Conservation (phyloP, 2,113 vertebrate species). For the Tenebrosternarchus preto region DNA sequence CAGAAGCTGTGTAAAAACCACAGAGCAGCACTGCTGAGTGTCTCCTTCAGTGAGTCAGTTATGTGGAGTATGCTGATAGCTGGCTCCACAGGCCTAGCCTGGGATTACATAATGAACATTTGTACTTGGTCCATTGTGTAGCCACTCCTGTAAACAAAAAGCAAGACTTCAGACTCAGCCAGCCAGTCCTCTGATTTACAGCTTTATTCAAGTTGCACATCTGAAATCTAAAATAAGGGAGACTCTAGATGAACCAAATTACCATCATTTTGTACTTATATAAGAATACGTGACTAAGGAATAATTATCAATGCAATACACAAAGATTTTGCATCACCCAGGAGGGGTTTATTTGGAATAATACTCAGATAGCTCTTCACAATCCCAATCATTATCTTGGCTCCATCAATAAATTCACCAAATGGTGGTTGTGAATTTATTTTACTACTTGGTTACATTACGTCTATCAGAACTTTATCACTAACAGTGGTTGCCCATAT, state of each 20-base stretch:
- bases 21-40: not conserved
- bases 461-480: no score
- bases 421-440: no score
- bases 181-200: not conserved
- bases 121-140: not conserved
- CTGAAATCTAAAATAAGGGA: not conserved
- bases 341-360: no score
- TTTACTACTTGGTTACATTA: no score
- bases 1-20: not conserved
- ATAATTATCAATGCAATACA: no score
- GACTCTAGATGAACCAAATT: not conserved
- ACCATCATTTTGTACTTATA: no score
- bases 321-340: no score
- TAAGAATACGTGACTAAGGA: no score
- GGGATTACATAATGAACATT: not conserved
- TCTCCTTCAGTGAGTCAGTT: not conserved
- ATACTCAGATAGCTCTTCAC: no score
- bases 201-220: not conserved
- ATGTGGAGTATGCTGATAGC: not conserved
- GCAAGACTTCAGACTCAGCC: not conserved
- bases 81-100: not conserved
- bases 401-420: no score
- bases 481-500: no score
- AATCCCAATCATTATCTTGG: no score
- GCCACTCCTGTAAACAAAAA: not conserved